Evolutionary conservation across 2,797 vertebrate genomes (phyloP), one percentile per base, ranked within the genome.

Genomic region (Merluccius polli): DNA sequence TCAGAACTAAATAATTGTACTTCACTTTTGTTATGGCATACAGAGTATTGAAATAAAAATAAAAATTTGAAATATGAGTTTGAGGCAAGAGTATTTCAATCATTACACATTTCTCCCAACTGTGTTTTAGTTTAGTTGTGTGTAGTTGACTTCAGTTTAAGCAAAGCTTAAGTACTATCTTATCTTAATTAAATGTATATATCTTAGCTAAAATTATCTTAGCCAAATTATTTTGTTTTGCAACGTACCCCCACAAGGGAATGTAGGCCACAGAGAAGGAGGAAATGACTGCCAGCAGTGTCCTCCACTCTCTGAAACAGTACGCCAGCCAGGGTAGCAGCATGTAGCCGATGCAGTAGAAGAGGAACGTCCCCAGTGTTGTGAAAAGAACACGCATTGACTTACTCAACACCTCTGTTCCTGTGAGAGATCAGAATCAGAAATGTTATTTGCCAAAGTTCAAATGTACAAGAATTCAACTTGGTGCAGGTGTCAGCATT

Each of bases 301-400:
- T 93, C 85, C 95, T 86, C 96, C 97, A 98, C 70, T 94, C 95
- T 75, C 96, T 85, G 86, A 97, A 90, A 86, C 92, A 93, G 73
- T 93, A 97, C 12, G 96, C 96, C 27, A 95, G 93, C 74, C 96
- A 91, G 0, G 97, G 96, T 78, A 98, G 90, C 21, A 95, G 70
- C 96, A 98, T 98, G 92, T 95, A 98, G 67, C 97, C 97, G 0
- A 97, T 82, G 0, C 96, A 96, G 1, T 95, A 98, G 82, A 96
- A 96, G 27, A 98, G 93, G 87, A 96, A 98, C 0, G 86, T 95
- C 0, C 97, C 97, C 4, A 98, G 90, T 0, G 96, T 96, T 48
- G 94, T 93, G 87, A 96, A 98, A 78, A 96, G 77, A 71, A 97
- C 92, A 8, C 97, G 94, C 67, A 96, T 68, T 0, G 95, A 95